phyloP scores from a whole-genome alignment of 2,113 vertebrate genomes.

The Malurus cyaneus region DNA sequence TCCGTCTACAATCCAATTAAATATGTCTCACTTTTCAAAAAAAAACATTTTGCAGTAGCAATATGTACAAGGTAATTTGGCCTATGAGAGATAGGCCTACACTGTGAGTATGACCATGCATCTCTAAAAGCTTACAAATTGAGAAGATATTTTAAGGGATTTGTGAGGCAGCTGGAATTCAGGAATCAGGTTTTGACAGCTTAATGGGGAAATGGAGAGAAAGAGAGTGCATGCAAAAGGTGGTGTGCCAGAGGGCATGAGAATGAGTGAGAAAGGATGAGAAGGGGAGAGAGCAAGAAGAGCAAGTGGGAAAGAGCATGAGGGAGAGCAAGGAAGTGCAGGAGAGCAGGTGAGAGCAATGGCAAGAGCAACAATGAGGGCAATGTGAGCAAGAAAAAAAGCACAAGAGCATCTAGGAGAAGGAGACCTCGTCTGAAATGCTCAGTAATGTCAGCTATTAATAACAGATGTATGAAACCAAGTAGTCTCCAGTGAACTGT shows the following conservation, averaged over 20 bases:
- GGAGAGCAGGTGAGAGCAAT: rapidly evolving
- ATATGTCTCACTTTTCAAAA: background rate
- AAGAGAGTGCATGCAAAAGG: rapidly evolving
- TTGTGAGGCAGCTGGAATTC: background rate
- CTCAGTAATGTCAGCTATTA: background rate
- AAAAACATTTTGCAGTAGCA: background rate
- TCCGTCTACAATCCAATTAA: background rate
- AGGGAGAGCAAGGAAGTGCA: rapidly evolving
- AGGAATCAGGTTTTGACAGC: background rate
- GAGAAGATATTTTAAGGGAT: background rate
- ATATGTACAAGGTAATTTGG: background rate
- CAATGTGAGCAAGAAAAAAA: background rate
- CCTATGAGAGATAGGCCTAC: background rate
- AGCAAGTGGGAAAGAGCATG: background rate
- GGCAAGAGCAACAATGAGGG: background rate
- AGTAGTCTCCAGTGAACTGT: background rate
- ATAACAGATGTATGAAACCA: background rate
- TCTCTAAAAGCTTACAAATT: background rate
- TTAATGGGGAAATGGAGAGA: background rate
- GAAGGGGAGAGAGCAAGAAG: background rate
- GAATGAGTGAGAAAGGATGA: background rate
- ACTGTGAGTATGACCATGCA: background rate
- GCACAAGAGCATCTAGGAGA: background rate
- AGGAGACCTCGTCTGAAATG: background rate
- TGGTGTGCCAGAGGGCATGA: background rate